phyloP scores from a whole-genome alignment of 1,140 invertebrate species.

The Lasioglossum albipes region DNA sequence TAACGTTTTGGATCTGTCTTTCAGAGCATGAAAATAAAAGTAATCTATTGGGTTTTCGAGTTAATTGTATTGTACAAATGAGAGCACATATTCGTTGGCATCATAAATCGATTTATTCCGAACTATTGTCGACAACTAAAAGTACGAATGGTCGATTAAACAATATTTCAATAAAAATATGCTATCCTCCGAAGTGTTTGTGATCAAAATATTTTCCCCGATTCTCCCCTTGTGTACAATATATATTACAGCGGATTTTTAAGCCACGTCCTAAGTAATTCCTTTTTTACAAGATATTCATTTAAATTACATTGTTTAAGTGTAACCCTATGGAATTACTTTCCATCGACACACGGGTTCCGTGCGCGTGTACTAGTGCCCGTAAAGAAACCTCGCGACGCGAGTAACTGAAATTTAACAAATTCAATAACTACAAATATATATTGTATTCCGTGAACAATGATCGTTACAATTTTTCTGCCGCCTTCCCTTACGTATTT shows the following conservation, averaged over 20 bases:
- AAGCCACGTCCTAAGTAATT: background rate
- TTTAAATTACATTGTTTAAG: no score
- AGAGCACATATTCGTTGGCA: background rate
- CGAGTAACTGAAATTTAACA: background rate
- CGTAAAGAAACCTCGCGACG: background rate
- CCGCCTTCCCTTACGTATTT: background rate
- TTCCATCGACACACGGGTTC: background rate
- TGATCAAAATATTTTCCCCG: slow-evolving; percentile 28
- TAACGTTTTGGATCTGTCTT: background rate
- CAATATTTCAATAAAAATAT: slow-evolving; percentile 27
- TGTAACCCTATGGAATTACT: slow-evolving; percentile 1
- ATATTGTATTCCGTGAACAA: background rate
- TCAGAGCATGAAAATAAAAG: background rate
- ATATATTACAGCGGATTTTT: background rate
- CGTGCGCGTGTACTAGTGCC: no score
- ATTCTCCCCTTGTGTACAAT: slow-evolving; percentile 24
- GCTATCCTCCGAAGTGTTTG: background rate
- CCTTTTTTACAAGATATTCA: background rate
- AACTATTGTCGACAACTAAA: background rate
- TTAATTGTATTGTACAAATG: slow-evolving; percentile 1
- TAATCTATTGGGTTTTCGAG: background rate
- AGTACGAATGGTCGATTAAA: background rate
- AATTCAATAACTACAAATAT: background rate
- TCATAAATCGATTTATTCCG: slow-evolving; percentile 14
- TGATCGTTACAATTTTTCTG: background rate